phyloP scores from a whole-genome alignment of 2,888 invertebrate genomes.

The Lingula anatina region DNA sequence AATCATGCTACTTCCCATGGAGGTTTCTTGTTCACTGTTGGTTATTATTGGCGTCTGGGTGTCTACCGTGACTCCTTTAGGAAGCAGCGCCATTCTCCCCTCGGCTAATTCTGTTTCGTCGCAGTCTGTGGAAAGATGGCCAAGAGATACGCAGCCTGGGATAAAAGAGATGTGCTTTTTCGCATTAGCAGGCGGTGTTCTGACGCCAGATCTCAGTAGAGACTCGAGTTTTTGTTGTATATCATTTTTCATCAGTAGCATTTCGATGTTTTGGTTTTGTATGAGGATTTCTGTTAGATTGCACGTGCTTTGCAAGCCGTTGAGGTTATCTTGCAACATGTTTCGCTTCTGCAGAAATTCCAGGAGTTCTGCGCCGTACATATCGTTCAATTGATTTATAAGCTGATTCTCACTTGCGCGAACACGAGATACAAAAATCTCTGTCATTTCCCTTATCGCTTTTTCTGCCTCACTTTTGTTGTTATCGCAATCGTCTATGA shows the following conservation, averaged over 20 bases:
- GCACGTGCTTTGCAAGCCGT: slow-evolving; percentile 38
- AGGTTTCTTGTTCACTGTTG: slow-evolving; percentile 5
- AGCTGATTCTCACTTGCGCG: slow-evolving; percentile 38
- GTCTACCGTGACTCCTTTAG: slow-evolving; percentile 1
- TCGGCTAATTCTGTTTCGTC: neutral
- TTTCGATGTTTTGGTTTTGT: slow-evolving; percentile 45
- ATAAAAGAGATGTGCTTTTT: slow-evolving; percentile 30
- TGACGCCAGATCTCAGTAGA: slow-evolving; percentile 28
- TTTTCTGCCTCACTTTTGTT: slow-evolving; percentile 41
- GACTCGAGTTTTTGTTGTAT: slow-evolving; percentile 40
- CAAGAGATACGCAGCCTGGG: slow-evolving; percentile 38
- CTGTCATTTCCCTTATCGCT: slow-evolving; percentile 43
- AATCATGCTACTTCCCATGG: slow-evolving; percentile 12
- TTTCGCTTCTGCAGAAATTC: slow-evolving; percentile 37
- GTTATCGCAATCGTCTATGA: slow-evolving; percentile 40
- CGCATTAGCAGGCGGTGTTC: slow-evolving; percentile 23
- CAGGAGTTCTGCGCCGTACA: slow-evolving; percentile 33
- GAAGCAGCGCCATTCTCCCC: neutral
- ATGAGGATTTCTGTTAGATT: slow-evolving; percentile 43
- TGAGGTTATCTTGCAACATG: slow-evolving; percentile 34
- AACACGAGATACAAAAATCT: slow-evolving; percentile 36
- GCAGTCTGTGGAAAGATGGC: slow-evolving; percentile 17
- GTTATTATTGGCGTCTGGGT: slow-evolving; percentile 3
- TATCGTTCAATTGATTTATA: slow-evolving; percentile 34
- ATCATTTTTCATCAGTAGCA: slow-evolving; percentile 45